phyloP scores from a whole-genome alignment of 37 sponge, comb jelly and placozoan genomes.

The Hormiphora californensis region DNA sequence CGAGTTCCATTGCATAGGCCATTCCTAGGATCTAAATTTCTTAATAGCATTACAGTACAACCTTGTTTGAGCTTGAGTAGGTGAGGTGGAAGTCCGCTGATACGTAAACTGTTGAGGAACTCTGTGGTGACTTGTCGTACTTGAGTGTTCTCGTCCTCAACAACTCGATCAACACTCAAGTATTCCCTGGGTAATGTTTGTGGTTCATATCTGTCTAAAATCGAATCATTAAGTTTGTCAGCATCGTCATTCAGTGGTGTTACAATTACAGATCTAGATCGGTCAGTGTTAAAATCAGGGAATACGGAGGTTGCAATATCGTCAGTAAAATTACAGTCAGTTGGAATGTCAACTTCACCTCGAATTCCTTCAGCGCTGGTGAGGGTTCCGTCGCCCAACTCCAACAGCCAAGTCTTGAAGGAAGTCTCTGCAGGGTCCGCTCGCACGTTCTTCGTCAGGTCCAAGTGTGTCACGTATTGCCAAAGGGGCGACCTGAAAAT shows the following conservation, averaged over 20 bases:
- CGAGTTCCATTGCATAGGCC: constrained; percentile 55
- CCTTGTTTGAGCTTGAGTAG: constrained; percentile 7
- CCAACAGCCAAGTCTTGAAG: neutral
- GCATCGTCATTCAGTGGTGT: constrained; percentile 15
- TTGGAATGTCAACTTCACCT: neutral
- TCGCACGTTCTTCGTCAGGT: neutral
- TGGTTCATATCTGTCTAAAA: neutral
- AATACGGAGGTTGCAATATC: neutral
- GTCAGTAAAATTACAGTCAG: neutral
- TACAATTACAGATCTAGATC: neutral
- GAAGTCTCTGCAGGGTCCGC: neutral
- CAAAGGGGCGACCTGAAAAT: neutral
- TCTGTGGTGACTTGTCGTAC: neutral
- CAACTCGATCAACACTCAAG: neutral
- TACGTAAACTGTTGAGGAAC: constrained; percentile 34
- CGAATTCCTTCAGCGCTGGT: neutral
- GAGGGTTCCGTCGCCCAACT: neutral
- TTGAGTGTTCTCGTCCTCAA: neutral
- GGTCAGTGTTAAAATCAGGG: neutral
- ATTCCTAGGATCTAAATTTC: constrained; percentile 44
- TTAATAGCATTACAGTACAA: neutral
- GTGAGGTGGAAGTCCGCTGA: constrained; percentile 44
- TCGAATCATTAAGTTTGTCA: neutral
- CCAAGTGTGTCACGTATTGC: neutral
- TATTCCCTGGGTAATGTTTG: neutral